These are phyloP conservation scores for Trachymyrmex cornetzi DNA, from an alignment of 1,140 invertebrate species.

Conservation along the genomic window DNA sequence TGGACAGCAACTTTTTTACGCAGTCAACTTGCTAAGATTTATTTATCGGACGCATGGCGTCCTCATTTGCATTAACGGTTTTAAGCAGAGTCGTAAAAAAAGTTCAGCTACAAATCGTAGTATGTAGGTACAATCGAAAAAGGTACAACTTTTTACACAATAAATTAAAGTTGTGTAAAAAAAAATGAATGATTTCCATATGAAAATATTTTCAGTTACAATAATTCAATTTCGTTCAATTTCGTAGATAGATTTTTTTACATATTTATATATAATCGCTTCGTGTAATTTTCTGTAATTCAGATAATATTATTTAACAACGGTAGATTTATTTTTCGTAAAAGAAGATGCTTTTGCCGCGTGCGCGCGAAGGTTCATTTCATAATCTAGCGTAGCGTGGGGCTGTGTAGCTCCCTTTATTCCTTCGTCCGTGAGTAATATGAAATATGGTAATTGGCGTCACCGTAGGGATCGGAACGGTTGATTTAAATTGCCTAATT, in stretches of 20 bases:
- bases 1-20: not conserved
- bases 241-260: not conserved
- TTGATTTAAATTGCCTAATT: conserved; percentile 77
- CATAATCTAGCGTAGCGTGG: conserved; percentile 21
- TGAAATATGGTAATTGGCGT: conserved; percentile 59
- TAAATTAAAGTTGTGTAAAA: not conserved
- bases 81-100: not conserved
- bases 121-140: not conserved
- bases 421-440: conserved; percentile 38
- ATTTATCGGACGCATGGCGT: not conserved
- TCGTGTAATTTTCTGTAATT: conserved; percentile 12
- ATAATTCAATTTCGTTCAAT: not conserved
- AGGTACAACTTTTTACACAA: not conserved
- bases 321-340: conserved; percentile 24
- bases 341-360: not conserved
- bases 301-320: conserved; percentile 53
- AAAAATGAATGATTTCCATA: not conserved
- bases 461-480: conserved; percentile 58
- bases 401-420: conserved; percentile 7
- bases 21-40: not conserved
- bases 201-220: not conserved
- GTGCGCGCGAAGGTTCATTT: conserved; percentile 35
- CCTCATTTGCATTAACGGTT: not conserved
- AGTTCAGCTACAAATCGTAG: not conserved
- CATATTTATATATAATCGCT: not conserved